Evolutionary conservation across 2,797 vertebrate species (phyloP).

Genomic region (Onychomys leucogaster): DNA sequence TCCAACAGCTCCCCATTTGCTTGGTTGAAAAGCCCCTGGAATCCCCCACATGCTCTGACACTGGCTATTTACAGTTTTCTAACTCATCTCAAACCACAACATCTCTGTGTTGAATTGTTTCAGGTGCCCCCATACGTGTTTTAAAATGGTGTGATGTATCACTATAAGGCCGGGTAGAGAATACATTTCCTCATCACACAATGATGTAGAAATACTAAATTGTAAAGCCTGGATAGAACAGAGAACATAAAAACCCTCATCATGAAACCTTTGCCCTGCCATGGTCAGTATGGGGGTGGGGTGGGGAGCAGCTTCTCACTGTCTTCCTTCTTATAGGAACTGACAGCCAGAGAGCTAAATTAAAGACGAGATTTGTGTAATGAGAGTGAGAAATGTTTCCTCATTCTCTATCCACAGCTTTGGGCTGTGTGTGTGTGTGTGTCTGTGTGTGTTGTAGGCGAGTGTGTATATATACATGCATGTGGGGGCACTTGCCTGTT

Average conservation of each 20-base stretch:
- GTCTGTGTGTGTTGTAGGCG: not conserved
- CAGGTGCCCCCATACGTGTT: constrained; percentile 62
- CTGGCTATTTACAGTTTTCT: constrained; percentile 63
- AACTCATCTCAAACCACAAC: not conserved
- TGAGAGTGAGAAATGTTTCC: not conserved
- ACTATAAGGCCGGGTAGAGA: constrained; percentile 74
- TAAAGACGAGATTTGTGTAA: not conserved
- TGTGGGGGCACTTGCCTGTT: not conserved
- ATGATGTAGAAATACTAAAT: constrained; percentile 61
- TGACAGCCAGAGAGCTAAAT: not conserved
- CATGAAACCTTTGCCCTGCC: constrained; percentile 61
- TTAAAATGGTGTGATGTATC: constrained; percentile 79
- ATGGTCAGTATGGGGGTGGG: not conserved
- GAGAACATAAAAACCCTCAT: constrained; percentile 43
- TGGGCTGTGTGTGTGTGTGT: not conserved
- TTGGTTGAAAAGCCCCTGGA: constrained; percentile 73
- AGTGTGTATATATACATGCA: accelerated
- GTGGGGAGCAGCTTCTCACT: constrained; percentile 28
- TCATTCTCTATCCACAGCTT: not conserved
- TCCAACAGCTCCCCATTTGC: not conserved
- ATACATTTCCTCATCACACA: constrained; percentile 67
- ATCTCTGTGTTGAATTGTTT: constrained; percentile 52
- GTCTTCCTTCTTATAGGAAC: constrained; percentile 53
- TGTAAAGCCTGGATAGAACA: constrained; percentile 70
- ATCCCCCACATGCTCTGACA: not conserved